Evolutionary conservation across 2,888 invertebrate genomes (phyloP), one percentile per base, ranked within the genome.

Genomic region (Volucella bombylans): DNA sequence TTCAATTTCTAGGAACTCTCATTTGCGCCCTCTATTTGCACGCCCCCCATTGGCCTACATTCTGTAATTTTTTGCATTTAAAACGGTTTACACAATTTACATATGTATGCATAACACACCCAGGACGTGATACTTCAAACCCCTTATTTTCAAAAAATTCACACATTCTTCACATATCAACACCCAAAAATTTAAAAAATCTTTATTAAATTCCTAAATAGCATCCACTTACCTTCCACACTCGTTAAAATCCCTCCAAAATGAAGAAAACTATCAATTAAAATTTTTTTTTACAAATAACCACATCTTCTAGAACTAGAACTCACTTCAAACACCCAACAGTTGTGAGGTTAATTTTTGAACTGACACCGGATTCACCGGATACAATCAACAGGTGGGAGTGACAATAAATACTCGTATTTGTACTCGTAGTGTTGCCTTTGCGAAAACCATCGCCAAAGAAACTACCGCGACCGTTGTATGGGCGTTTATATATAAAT

Each of bases 281-380:
- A 11, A 55, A 38, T 11, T 12, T 31, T 57, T 15, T 15, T 11
- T 11, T 18, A 8, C 14, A 8, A 43, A 62, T 49, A 38, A 55
- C 38, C 52, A 55, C 61, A 38, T n/a, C n/a, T 39, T 47, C 8
- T 18, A 47, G 62, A 0, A 12, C 11, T 9, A n/a, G 18, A 31
- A 76, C 31, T 43, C 57, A 38, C 9, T 39, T 31, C 23, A 65
- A 41, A 54, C 80, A 74, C 54, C 80, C 74, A 71, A 65, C 83
- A 74, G 80, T 71, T 65, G 69, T 69, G 65, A 71, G 61, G 74
- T 55, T 71, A 80, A 71, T 76, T 80, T 83, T 71, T 50, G 18
- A 83, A 83, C 83, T 83, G 61, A 79, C 31, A 83, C 74, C 54
- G 55, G 41, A 39, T 64, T 67, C 72, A 15, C 8, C 31, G 57